Evolutionary conservation across 2,113 vertebrate species (phyloP).

Genomic region (Leiothrix lutea): DNA sequence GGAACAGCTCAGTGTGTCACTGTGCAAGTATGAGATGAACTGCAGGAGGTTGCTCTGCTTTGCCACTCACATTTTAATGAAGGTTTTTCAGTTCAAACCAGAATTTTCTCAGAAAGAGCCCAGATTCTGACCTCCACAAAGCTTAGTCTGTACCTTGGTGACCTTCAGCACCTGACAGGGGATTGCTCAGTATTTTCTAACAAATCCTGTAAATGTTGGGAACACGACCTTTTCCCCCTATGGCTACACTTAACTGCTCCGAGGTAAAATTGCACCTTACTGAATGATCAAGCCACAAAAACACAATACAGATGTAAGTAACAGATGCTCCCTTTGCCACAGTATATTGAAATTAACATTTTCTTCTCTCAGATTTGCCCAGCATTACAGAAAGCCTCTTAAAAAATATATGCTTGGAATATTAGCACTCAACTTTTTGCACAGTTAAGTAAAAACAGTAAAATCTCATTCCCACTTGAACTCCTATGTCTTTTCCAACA

Average conservation of each 20-base stretch:
- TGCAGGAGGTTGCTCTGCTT: neutral
- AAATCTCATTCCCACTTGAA: neutral
- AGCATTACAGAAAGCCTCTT: neutral
- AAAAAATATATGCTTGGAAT: neutral
- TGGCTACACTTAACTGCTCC: neutral
- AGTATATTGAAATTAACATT: neutral
- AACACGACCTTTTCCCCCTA: accelerated
- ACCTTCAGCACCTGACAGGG: neutral
- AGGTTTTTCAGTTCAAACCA: neutral
- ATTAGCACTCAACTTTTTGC: neutral
- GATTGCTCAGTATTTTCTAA: neutral
- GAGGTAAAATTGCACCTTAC: neutral
- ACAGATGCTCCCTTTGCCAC: neutral
- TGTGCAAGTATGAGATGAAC: neutral
- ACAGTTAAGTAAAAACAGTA: neutral
- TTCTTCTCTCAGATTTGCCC: neutral
- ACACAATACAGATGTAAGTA: neutral
- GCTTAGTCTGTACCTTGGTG: neutral
- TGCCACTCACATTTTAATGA: neutral
- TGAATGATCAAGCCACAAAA: neutral
- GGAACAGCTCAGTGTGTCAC: neutral
- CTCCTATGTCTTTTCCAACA: neutral
- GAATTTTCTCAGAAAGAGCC: neutral
- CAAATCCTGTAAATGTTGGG: neutral
- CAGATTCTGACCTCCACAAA: neutral